phyloP scores from a whole-genome alignment of 2,888 invertebrate species.

The Meiosimyza platycephala region DNA sequence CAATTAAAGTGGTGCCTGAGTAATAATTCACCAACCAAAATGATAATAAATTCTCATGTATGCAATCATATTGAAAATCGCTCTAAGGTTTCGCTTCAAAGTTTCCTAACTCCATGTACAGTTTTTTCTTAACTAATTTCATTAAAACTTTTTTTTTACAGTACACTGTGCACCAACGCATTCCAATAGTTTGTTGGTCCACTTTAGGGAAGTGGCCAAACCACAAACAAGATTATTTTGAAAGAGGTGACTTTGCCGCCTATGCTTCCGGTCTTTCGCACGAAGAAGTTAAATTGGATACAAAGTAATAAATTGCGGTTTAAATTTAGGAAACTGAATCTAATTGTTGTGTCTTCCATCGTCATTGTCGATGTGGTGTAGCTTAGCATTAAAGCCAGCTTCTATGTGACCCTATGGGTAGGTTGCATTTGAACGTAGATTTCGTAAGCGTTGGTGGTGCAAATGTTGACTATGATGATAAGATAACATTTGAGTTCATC shows the following conservation, averaged over 20 bases:
- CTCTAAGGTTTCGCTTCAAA: too few species aligned
- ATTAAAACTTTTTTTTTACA: too few species aligned
- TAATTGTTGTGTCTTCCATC: constrained; percentile 41
- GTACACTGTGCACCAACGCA: neutral
- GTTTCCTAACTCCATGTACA: too few species aligned
- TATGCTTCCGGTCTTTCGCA: constrained; percentile 3
- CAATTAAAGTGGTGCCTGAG: too few species aligned
- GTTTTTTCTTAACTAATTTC: too few species aligned
- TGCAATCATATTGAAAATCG: constrained; percentile 17
- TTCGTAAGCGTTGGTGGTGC: too few species aligned
- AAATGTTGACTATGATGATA: too few species aligned
- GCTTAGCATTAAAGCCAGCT: too few species aligned
- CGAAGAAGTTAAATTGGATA: constrained; percentile 49
- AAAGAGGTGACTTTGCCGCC: neutral
- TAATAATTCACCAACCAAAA: too few species aligned
- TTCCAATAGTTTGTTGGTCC: neutral
- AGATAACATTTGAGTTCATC: too few species aligned
- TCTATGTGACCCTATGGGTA: too few species aligned
- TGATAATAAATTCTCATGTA: neutral
- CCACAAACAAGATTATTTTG: constrained; percentile 4
- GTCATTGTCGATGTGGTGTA: neutral
- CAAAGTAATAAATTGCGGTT: constrained; percentile 50
- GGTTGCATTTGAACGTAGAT: too few species aligned
- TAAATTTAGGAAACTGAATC: constrained; percentile 41
- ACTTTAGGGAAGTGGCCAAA: neutral